A percentile compares a stretch with the other conserved stretches of the same genome.
These are phyloP conservation scores for Tubiluchus corallicola DNA, from an alignment of 2,888 invertebrate species.

Conservation along the genomic window DNA sequence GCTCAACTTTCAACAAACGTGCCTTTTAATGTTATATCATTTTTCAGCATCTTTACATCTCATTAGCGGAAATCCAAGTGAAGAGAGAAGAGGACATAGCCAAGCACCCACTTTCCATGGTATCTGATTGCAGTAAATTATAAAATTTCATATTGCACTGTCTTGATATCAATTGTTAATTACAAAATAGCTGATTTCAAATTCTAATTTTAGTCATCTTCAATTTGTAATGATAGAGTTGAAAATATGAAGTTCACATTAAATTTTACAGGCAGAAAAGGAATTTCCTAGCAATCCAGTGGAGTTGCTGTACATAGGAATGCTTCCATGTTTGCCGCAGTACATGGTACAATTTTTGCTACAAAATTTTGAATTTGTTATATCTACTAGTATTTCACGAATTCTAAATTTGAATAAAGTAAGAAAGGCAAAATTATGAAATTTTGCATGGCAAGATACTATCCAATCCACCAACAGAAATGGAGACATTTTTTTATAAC, in stretches of 20 bases:
- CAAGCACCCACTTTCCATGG: slow-evolving; percentile 68
- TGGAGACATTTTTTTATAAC: too few species aligned
- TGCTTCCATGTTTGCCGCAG: slow-evolving; percentile 85
- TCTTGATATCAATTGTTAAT: too few species aligned
- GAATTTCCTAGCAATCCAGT: slow-evolving; percentile 60
- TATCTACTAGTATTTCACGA: slow-evolving; percentile 2
- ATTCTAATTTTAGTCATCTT: not conserved
- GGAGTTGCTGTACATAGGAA: slow-evolving; percentile 77
- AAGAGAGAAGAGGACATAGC: slow-evolving; percentile 76
- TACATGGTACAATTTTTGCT: slow-evolving; percentile 45
- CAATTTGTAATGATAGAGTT: not conserved
- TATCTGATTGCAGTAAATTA: too few species aligned
- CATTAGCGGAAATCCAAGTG: slow-evolving; percentile 76
- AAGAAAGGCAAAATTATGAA: too few species aligned
- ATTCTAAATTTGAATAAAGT: too few species aligned
- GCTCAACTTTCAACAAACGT: too few species aligned
- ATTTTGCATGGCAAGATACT: too few species aligned
- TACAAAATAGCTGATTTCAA: too few species aligned
- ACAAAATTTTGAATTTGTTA: slow-evolving; percentile 5
- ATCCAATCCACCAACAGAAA: too few species aligned
- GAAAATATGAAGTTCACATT: not conserved
- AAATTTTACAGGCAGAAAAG: slow-evolving; percentile 42
- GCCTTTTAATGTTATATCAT: too few species aligned
- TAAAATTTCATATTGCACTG: too few species aligned
- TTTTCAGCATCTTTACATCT: slow-evolving; percentile 77